Percentiles rank a stretch among this genome's conserved stretches.
phyloP scores from a whole-genome alignment of 2,113 vertebrate species.

The Vanacampus margaritifer region DNA sequence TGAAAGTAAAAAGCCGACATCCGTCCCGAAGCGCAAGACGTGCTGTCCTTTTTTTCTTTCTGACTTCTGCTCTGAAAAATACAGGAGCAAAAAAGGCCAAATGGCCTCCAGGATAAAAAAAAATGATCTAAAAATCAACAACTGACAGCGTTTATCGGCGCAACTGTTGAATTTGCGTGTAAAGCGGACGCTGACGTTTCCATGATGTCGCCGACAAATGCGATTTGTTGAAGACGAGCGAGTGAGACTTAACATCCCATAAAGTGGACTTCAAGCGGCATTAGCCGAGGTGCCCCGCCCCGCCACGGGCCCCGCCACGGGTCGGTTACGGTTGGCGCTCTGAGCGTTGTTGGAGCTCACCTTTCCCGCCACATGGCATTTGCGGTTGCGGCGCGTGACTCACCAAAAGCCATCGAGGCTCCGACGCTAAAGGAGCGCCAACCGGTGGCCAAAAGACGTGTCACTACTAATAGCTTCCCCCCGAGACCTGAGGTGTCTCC shows the following conservation, averaged over 20 bases:
- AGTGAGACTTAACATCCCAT: conserved; percentile 2
- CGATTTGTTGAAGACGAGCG: conserved; percentile 3
- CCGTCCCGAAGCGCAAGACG: too few relatives aligned
- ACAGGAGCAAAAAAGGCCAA: too few relatives aligned
- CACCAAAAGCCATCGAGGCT: conserved; percentile 52
- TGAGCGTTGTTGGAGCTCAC: conserved; percentile 60
- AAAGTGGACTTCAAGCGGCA: conserved; percentile 51
- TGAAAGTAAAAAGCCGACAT: too few relatives aligned
- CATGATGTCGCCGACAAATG: not conserved
- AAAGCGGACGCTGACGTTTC: not conserved
- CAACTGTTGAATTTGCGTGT: not conserved
- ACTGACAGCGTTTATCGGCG: not conserved
- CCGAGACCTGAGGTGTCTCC: conserved; percentile 66
- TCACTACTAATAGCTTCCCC: conserved; percentile 63
- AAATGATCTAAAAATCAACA: too few relatives aligned
- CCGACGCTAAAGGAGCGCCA: conserved; percentile 69
- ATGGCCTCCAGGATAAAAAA: too few relatives aligned
- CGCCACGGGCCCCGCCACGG: conserved; percentile 34
- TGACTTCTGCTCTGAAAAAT: too few relatives aligned
- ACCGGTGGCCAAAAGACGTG: conserved; percentile 70
- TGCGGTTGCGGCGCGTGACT: conserved; percentile 50
- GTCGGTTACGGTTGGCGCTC: conserved; percentile 44
- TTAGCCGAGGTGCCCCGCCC: conserved; percentile 55
- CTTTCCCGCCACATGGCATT: conserved; percentile 56
- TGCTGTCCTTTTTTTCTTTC: too few relatives aligned